A percentile compares a stretch with the other conserved stretches of the same genome.
Evolutionary conservation across 2,888 invertebrate genomes (phyloP).

Genomic region (Euclidia mi): DNA sequence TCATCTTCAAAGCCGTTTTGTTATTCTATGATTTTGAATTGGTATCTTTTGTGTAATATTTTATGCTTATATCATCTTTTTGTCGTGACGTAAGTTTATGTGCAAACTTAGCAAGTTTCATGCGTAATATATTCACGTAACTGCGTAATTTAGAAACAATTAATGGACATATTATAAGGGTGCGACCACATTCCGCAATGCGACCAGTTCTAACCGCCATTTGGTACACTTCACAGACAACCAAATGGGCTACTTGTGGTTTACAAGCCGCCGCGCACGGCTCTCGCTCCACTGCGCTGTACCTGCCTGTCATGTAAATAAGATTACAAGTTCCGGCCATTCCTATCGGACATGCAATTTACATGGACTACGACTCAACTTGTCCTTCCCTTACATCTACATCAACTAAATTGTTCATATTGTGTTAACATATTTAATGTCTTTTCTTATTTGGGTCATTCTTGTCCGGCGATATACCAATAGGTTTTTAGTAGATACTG

Average conservation of each 20-base stretch:
- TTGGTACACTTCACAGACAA: slow-evolving; percentile 46
- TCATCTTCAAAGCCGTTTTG: slow-evolving; percentile 23
- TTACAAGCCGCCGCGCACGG: slow-evolving; percentile 41
- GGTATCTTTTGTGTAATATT: background rate
- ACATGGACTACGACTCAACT: slow-evolving; percentile 21
- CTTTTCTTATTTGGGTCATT: background rate
- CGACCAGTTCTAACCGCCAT: slow-evolving; percentile 20
- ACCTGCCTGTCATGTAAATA: slow-evolving; percentile 45
- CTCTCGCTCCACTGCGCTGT: slow-evolving; percentile 16
- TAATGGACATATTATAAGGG: slow-evolving; percentile 42
- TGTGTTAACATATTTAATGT: background rate
- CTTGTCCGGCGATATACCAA: slow-evolving; percentile 12
- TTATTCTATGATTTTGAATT: slow-evolving; percentile 6
- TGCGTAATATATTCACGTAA: slow-evolving; percentile 26
- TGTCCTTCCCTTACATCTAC: slow-evolving; percentile 1
- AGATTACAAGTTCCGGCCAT: slow-evolving; percentile 33
- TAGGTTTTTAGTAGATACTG: slow-evolving; percentile 17
- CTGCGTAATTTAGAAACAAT: slow-evolving; percentile 39
- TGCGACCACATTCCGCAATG: slow-evolving; percentile 19
- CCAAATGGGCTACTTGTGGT: slow-evolving; percentile 57
- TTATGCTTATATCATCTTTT: background rate
- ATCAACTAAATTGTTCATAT: background rate
- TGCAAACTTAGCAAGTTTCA: background rate
- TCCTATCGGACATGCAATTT: slow-evolving; percentile 24
- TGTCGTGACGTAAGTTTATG: background rate